Evolutionary conservation across 1,140 invertebrate species (phyloP).

Genomic region (Neomicropteryx cornuta): DNA sequence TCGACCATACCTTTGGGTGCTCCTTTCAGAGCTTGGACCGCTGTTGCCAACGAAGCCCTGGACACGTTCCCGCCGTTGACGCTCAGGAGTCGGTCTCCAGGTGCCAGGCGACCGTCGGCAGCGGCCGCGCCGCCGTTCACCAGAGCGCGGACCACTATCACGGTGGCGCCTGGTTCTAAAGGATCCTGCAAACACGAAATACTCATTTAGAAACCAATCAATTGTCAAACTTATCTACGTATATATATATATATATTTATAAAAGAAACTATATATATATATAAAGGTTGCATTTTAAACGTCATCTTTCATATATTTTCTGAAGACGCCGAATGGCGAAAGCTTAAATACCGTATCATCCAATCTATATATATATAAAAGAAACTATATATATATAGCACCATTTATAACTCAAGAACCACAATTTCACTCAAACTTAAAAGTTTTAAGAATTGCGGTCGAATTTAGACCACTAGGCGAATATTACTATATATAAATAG

Average conservation of each 20-base stretch:
- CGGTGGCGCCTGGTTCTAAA: slow-evolving; percentile 66
- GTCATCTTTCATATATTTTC: too few species aligned
- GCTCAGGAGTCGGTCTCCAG: slow-evolving; percentile 74
- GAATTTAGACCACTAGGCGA: too few species aligned
- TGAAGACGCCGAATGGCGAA: too few species aligned
- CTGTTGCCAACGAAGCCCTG: slow-evolving; percentile 64
- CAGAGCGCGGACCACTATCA: slow-evolving; percentile 81
- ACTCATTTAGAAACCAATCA: slow-evolving; percentile 1
- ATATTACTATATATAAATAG: too few species aligned
- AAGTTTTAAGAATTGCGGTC: too few species aligned
- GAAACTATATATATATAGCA: not conserved
- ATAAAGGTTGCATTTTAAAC: too few species aligned
- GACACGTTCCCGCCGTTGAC: slow-evolving; percentile 73
- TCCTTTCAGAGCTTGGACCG: slow-evolving; percentile 70
- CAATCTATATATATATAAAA: too few species aligned
- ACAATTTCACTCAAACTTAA: too few species aligned
- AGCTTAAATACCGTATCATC: too few species aligned
- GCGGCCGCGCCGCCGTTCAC: slow-evolving; percentile 79
- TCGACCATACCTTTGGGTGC: slow-evolving; percentile 63
- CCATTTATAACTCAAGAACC: too few species aligned
- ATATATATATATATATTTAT: not conserved
- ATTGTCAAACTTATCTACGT: not conserved
- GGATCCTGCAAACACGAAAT: slow-evolving; percentile 50
- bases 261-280: too few species aligned
- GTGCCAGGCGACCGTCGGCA: slow-evolving; percentile 66